Percentiles rank a stretch among this genome's conserved stretches.
Conservation (phyloP, 2,797 vertebrate species). For the Crocidura indochinensis region DNA sequence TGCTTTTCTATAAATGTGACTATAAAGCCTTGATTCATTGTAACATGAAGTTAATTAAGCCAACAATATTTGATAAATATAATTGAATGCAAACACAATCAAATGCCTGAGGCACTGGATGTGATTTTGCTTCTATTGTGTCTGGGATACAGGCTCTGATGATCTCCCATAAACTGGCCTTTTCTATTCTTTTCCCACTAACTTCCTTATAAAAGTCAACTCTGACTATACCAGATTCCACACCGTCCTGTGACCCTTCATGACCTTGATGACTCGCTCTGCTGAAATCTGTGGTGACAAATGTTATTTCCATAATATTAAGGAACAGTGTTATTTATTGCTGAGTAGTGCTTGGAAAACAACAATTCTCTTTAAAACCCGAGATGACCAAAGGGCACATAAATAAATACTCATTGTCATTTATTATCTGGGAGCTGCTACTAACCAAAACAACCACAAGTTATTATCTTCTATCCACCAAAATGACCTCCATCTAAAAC, state of each 20-base stretch:
- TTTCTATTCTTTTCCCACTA: background rate
- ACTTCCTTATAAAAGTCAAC: background rate
- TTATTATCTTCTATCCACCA: no score
- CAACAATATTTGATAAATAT: background rate
- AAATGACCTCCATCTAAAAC: no score
- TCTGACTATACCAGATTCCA: background rate
- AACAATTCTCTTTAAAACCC: background rate
- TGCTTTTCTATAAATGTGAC: background rate
- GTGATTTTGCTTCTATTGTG: background rate
- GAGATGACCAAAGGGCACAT: no score
- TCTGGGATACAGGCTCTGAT: background rate
- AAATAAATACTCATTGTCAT: no score
- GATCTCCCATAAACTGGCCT: background rate
- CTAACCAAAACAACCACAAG: no score
- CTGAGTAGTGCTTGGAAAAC: no score
- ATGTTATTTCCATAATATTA: background rate
- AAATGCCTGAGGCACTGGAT: background rate
- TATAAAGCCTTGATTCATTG: background rate
- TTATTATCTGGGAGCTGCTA: no score
- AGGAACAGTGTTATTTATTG: background rate
- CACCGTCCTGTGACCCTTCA: background rate
- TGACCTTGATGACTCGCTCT: no score
- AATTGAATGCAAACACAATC: background rate
- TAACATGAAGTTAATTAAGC: background rate
- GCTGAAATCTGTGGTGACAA: background rate